Evolutionary conservation across 35 echinoderm and acorn worm genomes (phyloP).

Genomic region (Stichopus chloronotus): DNA sequence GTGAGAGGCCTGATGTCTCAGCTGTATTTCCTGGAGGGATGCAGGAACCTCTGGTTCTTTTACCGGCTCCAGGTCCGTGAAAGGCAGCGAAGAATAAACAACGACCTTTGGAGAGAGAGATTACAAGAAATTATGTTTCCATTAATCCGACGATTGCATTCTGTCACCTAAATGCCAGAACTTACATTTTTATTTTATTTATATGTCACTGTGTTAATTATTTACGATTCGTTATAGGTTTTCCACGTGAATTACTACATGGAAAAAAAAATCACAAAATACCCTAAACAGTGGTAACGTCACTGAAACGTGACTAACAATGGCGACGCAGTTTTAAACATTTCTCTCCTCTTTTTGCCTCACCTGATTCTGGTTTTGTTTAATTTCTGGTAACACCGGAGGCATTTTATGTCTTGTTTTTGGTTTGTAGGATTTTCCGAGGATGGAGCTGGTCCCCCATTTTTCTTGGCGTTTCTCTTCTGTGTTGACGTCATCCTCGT

Average conservation of each 20-base stretch:
- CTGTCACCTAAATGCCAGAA: too few species aligned
- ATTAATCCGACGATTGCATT: neutral
- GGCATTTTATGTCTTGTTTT: conserved; percentile 97
- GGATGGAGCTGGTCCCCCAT: conserved; percentile 78
- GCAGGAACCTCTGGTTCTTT: conserved; percentile 78
- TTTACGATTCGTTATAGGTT: neutral
- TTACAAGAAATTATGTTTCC: neutral
- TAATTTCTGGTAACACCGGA: conserved; percentile 89
- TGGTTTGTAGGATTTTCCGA: conserved; percentile 98
- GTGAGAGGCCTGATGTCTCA: conserved; percentile 75
- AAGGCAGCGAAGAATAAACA: conserved; percentile 93
- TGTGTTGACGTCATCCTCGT: conserved; percentile 53
- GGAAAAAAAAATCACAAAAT: too few species aligned
- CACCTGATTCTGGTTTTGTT: conserved; percentile 95
- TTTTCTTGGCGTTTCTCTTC: conserved; percentile 57
- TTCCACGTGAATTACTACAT: neutral
- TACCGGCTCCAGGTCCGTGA: conserved; percentile 89
- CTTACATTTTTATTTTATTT: too few species aligned
- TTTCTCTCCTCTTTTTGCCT: neutral
- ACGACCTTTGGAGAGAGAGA: conserved; percentile 62
- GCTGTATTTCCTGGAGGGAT: conserved; percentile 87
- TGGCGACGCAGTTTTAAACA: neutral
- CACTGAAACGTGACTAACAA: neutral
- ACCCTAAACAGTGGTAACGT: too few species aligned
- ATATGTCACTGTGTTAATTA: neutral